phyloP scores from a whole-genome alignment of 64 coral and sea anemone species.

The Stylophora pistillata region DNA sequence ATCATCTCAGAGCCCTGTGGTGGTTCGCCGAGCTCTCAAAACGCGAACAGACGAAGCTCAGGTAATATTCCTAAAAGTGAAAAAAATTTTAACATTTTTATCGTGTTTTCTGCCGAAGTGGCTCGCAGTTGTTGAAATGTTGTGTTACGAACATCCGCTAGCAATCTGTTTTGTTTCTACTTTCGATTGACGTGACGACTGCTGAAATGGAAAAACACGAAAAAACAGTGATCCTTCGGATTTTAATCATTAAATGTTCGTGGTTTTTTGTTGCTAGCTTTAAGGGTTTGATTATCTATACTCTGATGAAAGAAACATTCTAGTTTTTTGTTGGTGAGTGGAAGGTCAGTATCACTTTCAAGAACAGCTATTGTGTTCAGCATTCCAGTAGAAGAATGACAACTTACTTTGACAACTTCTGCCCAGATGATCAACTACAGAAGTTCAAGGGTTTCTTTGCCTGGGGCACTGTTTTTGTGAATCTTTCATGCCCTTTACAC shows the following conservation, averaged over 20 bases:
- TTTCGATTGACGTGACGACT: neutral
- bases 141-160: conserved; percentile 1
- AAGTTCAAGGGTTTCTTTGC: neutral
- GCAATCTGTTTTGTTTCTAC: neutral
- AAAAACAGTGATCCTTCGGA: neutral
- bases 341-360: neutral
- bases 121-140: conserved; percentile 27
- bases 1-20: conserved; percentile 22
- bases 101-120: conserved; percentile 10
- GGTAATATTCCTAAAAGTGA: neutral
- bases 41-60: conserved; percentile 37
- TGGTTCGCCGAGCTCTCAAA: conserved; percentile 40
- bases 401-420: neutral
- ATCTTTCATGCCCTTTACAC: neutral
- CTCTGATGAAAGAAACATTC: neutral
- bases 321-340: neutral
- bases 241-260: neutral
- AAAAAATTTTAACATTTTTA: neutral
- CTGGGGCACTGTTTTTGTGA: neutral
- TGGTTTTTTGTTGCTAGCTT: neutral
- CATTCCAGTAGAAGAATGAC: neutral
- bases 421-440: neutral
- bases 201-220: neutral
- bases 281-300: neutral
- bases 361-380: neutral